phyloP scores from a whole-genome alignment of 1,140 invertebrate genomes.

The Temnothorax longispinosus region DNA sequence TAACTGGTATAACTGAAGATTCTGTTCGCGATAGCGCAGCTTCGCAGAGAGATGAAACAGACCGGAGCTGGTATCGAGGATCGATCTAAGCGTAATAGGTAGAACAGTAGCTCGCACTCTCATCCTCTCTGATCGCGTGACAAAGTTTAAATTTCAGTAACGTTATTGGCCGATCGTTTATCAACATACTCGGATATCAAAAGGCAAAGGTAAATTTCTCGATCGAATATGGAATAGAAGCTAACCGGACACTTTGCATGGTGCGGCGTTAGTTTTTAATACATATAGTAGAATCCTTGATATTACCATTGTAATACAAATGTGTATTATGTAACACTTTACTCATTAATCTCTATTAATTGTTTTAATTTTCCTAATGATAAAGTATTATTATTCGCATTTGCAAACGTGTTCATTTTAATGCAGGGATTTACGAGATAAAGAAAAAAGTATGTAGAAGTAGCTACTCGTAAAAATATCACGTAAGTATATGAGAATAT shows the following conservation, averaged over 20 bases:
- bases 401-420: not conserved
- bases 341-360: not conserved
- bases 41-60: slow-evolving; percentile 2
- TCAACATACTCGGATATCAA: slow-evolving; percentile 40
- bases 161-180: slow-evolving; percentile 47
- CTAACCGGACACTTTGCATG: not conserved
- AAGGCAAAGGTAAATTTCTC: slow-evolving; percentile 25
- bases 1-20: not conserved
- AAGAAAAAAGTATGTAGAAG: not conserved
- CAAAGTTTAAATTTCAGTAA: slow-evolving; percentile 23
- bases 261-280: slow-evolving; percentile 6
- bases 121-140: not conserved
- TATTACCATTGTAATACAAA: not conserved
- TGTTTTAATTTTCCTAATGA: not conserved
- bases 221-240: slow-evolving; percentile 9
- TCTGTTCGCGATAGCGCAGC: slow-evolving; percentile 29
- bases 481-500: not conserved
- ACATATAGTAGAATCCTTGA: not conserved
- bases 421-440: not conserved
- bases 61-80: slow-evolving; percentile 20
- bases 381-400: not conserved
- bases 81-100: not conserved
- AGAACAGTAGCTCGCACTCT: not conserved
- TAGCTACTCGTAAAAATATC: not conserved
- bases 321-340: not conserved